A percentile compares a stretch with the other conserved stretches of the same genome.
These are phyloP conservation scores for Hemiprocne comata DNA, from an alignment of 2,113 vertebrate genomes.

Conservation along the genomic window DNA sequence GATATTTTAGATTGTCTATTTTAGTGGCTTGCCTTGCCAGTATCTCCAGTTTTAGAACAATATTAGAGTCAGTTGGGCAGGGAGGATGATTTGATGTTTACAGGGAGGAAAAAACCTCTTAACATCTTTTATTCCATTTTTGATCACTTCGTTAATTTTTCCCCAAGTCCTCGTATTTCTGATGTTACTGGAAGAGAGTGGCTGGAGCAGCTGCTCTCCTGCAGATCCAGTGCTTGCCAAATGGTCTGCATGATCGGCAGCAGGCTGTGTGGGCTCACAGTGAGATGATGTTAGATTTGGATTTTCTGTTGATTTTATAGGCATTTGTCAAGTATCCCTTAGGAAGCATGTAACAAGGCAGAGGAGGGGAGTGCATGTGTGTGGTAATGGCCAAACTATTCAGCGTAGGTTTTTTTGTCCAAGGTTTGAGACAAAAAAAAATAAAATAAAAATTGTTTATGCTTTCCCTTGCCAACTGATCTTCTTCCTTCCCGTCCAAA, in stretches of 20 bases:
- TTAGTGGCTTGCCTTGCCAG: neutral
- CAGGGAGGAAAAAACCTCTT: constrained; percentile 65
- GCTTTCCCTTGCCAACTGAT: constrained; percentile 25
- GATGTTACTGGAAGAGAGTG: constrained; percentile 71
- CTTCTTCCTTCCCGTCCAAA: constrained; percentile 8
- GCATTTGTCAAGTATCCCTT: constrained; percentile 74
- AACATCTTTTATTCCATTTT: constrained; percentile 75
- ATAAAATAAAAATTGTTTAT: neutral
- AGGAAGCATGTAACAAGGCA: constrained; percentile 59
- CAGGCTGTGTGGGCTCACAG: constrained; percentile 59
- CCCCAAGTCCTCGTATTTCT: constrained; percentile 77
- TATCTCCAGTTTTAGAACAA: constrained; percentile 1
- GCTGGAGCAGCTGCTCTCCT: constrained; percentile 71
- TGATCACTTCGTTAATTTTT: constrained; percentile 77
- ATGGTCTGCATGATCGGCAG: constrained; percentile 58
- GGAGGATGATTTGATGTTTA: constrained; percentile 71
- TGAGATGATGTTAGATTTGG: constrained; percentile 63
- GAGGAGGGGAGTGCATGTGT: constrained; percentile 48
- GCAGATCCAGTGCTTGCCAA: constrained; percentile 66
- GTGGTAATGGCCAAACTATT: constrained; percentile 49
- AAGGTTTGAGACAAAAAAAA: constrained; percentile 32
- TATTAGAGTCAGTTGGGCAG: constrained; percentile 38
- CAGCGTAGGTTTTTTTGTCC: constrained; percentile 15
- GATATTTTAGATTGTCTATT: neutral
- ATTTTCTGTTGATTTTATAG: constrained; percentile 70